Base-by-base conservation (phyloP, 2,113 vertebrate species). In the Xenotilapia flavipinnis region DNA sequence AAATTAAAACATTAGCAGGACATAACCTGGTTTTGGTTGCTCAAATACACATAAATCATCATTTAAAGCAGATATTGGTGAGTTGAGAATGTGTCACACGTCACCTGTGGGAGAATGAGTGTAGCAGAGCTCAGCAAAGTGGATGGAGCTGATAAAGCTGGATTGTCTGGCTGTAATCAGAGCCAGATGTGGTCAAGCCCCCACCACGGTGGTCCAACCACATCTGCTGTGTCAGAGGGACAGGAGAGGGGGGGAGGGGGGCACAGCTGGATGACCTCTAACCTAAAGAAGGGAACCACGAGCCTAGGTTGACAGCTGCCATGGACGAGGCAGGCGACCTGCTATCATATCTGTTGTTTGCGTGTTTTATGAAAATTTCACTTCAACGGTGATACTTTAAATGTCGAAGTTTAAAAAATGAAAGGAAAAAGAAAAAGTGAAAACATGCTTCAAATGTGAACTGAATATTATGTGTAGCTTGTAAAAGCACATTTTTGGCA, bases 261-360 rank as follows among this genome's bases (percentile, higher is more conserved):
- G 93, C 93, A 94, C 96, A 97, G 96, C 96, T 97, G 96, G 96
- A 95, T 91, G 93, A 95, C 94, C 96, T 94, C 81, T 94, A 95
- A 96, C 94, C 95, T 83, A 90, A 93, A 92, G 91, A 93, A 95
- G 90, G 90, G 95, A 95, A 92, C 95, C 93, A 96, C 95, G 94
- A 96, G 95, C 93, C 93, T 92, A 93, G 90, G 94, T 86, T 94
- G 93, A 94, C 94, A 96, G 95, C 95, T 95, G 93, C 93, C 91
- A 93, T 92, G 82, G 89, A 94, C 19, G 84, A 91, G 88, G 93
- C 91, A 86, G 87, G 85, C 94, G 89, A 93, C 93, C 93, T 87
- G 93, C 92, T 96, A 93, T 94, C 93, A 93, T 95, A 89, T 92
- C 91, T 54, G 87, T 75, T 10, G 17, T 93, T 89, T 80, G 33